A percentile compares a stretch with the other conserved stretches of the same genome.
These are phyloP conservation scores for Nibea coibor DNA, from an alignment of 2,113 vertebrate genomes.

Conservation along the genomic window DNA sequence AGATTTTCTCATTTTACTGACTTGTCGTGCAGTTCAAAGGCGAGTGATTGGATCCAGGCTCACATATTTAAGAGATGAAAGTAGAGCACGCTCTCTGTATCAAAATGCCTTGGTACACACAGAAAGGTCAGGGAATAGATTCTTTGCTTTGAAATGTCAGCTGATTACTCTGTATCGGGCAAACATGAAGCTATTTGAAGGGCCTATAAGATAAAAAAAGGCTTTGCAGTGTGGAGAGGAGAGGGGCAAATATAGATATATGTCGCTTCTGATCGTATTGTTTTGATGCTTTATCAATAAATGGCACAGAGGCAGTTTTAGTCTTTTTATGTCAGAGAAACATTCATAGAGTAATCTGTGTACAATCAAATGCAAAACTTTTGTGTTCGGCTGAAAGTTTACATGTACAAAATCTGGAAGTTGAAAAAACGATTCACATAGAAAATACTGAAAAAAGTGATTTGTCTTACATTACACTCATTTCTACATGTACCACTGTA, in stretches of 20 bases:
- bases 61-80: conserved; percentile 76
- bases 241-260: background rate
- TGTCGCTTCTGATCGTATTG: background rate
- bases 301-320: conserved; percentile 1
- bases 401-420: conserved; percentile 14
- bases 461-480: background rate
- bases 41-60: conserved; percentile 39
- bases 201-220: conserved; percentile 4
- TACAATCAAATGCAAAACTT: conserved; percentile 1
- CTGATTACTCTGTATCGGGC: conserved; percentile 66
- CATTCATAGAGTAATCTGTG: conserved; percentile 27
- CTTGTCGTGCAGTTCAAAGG: conserved; percentile 39
- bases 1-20: background rate
- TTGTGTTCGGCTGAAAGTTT: conserved; percentile 12
- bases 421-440: background rate
- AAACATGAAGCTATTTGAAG: conserved; percentile 55
- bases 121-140: conserved; percentile 82
- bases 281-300: conserved; percentile 15
- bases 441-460: background rate
- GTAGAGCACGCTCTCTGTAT: conserved; percentile 51
- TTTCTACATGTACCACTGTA: background rate
- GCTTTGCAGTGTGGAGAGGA: background rate
- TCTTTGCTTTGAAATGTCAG: conserved; percentile 79
- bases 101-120: conserved; percentile 67
- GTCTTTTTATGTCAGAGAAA: conserved; percentile 46